Percentiles rank a stretch among this genome's conserved stretches.
Evolutionary conservation across 2,888 invertebrate species (phyloP).

Genomic region (Sisyra nigra): DNA sequence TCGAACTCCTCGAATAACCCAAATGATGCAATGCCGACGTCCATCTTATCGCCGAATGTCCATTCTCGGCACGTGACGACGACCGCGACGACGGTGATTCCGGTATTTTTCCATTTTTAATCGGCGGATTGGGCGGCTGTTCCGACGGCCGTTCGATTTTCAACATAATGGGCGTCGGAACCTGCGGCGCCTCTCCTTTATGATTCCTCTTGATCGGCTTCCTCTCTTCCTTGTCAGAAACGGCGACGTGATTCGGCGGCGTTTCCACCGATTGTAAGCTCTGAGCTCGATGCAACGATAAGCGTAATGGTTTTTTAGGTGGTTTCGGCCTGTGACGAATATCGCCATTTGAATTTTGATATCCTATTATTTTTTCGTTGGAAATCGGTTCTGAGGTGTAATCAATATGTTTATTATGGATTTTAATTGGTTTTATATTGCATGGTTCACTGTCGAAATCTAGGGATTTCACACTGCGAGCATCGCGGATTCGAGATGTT

Average conservation of each 20-base stretch:
- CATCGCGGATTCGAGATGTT: conserved; percentile 23
- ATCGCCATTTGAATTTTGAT: conserved; percentile 19
- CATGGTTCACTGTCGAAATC: conserved; percentile 61
- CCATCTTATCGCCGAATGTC: conserved; percentile 7
- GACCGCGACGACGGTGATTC: neutral
- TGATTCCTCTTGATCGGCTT: conserved; percentile 45
- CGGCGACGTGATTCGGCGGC: conserved; percentile 16
- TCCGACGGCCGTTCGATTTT: conserved; percentile 5
- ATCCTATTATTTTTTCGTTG: conserved; percentile 29
- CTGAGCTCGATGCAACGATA: conserved; percentile 69
- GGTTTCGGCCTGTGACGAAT: conserved; percentile 53
- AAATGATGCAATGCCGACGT: conserved; percentile 3
- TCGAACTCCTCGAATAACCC: neutral
- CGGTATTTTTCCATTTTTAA: neutral
- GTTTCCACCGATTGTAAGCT: conserved; percentile 59
- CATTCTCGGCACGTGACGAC: neutral
- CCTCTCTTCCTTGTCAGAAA: conserved; percentile 16
- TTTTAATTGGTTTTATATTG: conserved; percentile 21
- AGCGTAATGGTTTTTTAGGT: conserved; percentile 67
- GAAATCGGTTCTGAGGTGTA: conserved; percentile 41
- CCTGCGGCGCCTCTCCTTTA: conserved; percentile 29
- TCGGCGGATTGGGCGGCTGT: conserved; percentile 4
- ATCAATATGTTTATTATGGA: conserved; percentile 25
- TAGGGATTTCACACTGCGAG: conserved; percentile 51
- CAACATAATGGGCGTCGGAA: conserved; percentile 6